Evolutionary conservation across 2,113 vertebrate genomes (phyloP), one percentile per base, ranked within the genome.

Genomic region (Oryzias woworae): DNA sequence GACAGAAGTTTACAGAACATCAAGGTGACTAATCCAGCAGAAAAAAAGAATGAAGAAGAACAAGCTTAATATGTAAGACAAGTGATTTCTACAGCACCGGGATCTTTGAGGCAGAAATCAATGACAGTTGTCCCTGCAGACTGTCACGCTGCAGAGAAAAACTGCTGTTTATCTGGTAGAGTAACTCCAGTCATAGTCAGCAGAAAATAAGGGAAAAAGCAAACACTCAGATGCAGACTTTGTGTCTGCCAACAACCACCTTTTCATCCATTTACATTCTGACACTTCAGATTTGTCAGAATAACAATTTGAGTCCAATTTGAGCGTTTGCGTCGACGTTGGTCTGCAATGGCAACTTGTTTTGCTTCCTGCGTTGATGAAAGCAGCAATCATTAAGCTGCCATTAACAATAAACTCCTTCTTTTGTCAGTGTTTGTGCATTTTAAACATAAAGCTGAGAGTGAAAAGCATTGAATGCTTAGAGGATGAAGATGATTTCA

Each of bases 181-280:
- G 49, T 22, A 50, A 56, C n/a, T 23, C 13, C 20, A 23, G 50
- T 69, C 49, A 26, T 18, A 58, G 61, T 31, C 46, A 65, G 43
- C 46, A 43, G 20, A 20, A 50, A 80, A 65, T 18, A 18, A 62
- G 50, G 12, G 49, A 4, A 46, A 5, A 36, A 56, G 10, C n/a
- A 23, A 20, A 43, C 2, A 16, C 15, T 31, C 13, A 28, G 53
- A 44, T 14, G 5, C 20, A 60, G 28, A 56, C 53, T 36, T 45
- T n/a, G 7, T 59, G 20, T 20, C n/a, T 23, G 22, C 41, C 41
- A 46, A 41, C 55, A 43, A 53, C 45, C 7, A 43, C 31, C 17
- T 53, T 56, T 54, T 78, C 31, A 63, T 63, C 52, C 43, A 62
- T 51, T 64, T 53, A 48, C 14, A 63, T 54, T 3, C 63, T 18